phyloP scores from a whole-genome alignment of 2,113 vertebrate species.

The Choloepus hoffmanni region DNA sequence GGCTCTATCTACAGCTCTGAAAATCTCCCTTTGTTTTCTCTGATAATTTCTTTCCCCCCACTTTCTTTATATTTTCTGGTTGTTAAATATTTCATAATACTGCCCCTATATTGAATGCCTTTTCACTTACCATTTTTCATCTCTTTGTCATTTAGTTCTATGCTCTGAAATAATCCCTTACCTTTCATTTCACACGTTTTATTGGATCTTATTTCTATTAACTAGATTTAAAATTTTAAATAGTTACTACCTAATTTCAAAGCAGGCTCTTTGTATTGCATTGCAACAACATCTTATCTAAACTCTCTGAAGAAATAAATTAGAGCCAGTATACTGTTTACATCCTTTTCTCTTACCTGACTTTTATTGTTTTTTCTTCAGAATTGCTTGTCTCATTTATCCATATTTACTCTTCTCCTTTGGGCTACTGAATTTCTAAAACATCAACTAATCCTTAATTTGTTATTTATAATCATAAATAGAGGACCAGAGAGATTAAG shows the following conservation, averaged over 20 bases:
- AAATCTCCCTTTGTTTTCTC: background rate
- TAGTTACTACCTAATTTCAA: background rate
- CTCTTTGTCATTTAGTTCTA: background rate
- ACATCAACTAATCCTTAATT: background rate
- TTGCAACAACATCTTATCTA: background rate
- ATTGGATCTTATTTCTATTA: background rate
- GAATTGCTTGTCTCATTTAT: background rate
- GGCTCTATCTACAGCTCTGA: background rate
- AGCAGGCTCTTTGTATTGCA: background rate
- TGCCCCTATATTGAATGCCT: background rate
- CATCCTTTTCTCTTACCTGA: background rate
- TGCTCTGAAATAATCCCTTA: constrained; percentile 28
- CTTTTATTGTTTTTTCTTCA: background rate
- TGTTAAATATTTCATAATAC: background rate
- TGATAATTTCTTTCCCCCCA: background rate
- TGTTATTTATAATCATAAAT: background rate
- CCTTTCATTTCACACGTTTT: background rate
- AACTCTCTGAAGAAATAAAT: background rate
- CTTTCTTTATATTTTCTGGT: background rate
- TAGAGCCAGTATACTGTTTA: background rate
- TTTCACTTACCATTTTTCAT: background rate
- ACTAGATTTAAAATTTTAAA: constrained; percentile 14
- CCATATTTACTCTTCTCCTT: background rate
- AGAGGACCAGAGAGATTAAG: background rate
- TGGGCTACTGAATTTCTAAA: background rate